Base-by-base conservation (phyloP, 1,140 invertebrate genomes). In the Dreissena polymorpha region DNA sequence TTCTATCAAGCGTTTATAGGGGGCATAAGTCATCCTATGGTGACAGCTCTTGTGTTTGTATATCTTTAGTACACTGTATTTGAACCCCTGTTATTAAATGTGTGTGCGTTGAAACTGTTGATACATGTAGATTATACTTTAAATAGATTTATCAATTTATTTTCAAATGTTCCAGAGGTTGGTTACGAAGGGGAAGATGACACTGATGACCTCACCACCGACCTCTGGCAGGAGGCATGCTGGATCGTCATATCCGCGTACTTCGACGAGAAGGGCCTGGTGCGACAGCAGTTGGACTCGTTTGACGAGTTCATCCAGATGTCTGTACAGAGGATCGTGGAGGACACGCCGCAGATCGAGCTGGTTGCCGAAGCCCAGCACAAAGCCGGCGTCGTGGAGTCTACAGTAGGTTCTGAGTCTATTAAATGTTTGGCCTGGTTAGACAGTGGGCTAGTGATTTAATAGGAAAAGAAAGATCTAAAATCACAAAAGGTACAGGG, bases 301-400 rank as follows among this genome's bases (percentile, higher is more conserved):
- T 99, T 99, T 93, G 99, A 99, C 94, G 98, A 99, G 94, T 99
- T 99, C 91, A 99, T 99, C 93, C 98, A 99, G 91, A 99, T 99
- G 98, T 99, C 98, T 14, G 98, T 99, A 25, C 98, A 99, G 91
- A 94, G 98, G 86, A 99, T 99, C 92, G 98, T 99, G 1, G 98
- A 99, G 94, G 98, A 99, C 93, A 98, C 98, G 0, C 98, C 98
- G 16, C 97, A 97, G 74, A 99, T 99, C 84, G 98, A 99, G 91
- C 94, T 99, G 21, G 97, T 99, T 93, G 98, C 98, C 0, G 99
- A 99, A 94, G 97, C 98, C 6, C 98, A 99, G 90, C 98, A 99
- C 94, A 96, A 96, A 13, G 95, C 95, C 16, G 98, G 98, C 55
- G 96, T 97, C 94, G 95, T 99, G 67, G 98, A 99, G 94, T 97